A percentile compares a stretch with the other conserved stretches of the same genome.
phyloP scores from a whole-genome alignment of 2,888 invertebrate species.

The Andrena dorsata region DNA sequence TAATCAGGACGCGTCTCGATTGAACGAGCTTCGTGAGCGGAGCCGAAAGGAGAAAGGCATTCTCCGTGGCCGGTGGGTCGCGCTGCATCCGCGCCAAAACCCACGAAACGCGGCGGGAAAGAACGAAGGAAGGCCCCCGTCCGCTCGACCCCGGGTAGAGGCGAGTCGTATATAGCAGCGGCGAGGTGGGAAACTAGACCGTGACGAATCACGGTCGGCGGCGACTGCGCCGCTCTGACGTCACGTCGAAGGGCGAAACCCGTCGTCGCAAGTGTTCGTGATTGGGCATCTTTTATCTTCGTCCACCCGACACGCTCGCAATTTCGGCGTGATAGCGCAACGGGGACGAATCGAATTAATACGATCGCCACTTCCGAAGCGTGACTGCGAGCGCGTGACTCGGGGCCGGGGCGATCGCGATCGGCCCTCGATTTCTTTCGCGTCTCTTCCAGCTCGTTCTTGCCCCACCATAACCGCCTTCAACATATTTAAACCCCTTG shows the following conservation, averaged over 20 bases:
- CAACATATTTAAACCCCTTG: background rate
- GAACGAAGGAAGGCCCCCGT: background rate
- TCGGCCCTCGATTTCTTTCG: conserved; percentile 34
- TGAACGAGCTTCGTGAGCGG: conserved; percentile 71
- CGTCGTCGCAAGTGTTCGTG: conserved; percentile 60
- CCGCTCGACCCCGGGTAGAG: conserved; percentile 4
- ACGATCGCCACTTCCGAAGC: conserved; percentile 60
- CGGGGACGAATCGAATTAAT: conserved; percentile 63
- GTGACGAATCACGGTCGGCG: conserved; percentile 77
- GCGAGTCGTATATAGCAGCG: conserved; percentile 32
- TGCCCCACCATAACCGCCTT: background rate
- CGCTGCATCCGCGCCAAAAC: conserved; percentile 70
- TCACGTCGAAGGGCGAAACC: conserved; percentile 67
- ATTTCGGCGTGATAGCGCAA: conserved; percentile 58
- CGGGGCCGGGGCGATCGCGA: conserved; percentile 15
- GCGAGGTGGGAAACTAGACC: conserved; percentile 78
- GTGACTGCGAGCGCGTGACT: conserved; percentile 45
- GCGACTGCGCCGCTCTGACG: conserved; percentile 70
- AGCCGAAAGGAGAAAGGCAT: conserved; percentile 70
- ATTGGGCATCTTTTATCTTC: conserved; percentile 60
- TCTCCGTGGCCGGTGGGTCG: conserved; percentile 55
- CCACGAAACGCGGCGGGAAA: conserved; percentile 51
- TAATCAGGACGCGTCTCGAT: conserved; percentile 74
- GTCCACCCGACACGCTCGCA: conserved; percentile 50
- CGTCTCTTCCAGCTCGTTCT: background rate